phyloP scores from a whole-genome alignment of 2,797 vertebrate genomes.

The Pseudocheirus occidentalis region DNA sequence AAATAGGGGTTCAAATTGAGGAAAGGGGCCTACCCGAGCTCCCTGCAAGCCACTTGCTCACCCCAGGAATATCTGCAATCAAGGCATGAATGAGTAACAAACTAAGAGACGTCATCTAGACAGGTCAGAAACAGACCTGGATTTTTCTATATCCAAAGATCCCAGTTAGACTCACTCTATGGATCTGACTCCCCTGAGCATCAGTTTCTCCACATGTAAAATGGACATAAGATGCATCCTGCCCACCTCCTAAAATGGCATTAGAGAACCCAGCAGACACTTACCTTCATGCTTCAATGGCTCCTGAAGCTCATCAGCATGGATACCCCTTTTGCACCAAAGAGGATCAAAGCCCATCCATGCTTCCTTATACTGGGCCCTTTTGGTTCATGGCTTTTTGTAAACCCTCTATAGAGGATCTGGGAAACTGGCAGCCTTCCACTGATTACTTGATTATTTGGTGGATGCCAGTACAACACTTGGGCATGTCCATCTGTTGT shows the following conservation, averaged over 20 bases:
- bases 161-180: constrained; percentile 19
- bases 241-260: background rate
- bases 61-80: constrained; percentile 2
- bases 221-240: background rate
- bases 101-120: constrained; percentile 13
- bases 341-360: background rate
- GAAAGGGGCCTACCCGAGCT: constrained; percentile 7
- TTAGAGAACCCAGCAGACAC: background rate
- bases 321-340: background rate
- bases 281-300: background rate
- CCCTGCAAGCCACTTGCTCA: background rate
- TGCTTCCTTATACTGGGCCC: background rate
- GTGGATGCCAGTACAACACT: background rate
- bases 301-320: background rate
- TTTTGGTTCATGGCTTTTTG: background rate
- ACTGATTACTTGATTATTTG: background rate
- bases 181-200: background rate
- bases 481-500: background rate
- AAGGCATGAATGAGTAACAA: constrained; percentile 37
- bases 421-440: background rate
- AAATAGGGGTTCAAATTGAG: background rate
- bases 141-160: constrained; percentile 14
- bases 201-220: constrained; percentile 50
- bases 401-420: background rate
- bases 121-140: constrained; percentile 9